Evolutionary conservation across 2,888 invertebrate species (phyloP).

Genomic region (Chydorus sphaericus): DNA sequence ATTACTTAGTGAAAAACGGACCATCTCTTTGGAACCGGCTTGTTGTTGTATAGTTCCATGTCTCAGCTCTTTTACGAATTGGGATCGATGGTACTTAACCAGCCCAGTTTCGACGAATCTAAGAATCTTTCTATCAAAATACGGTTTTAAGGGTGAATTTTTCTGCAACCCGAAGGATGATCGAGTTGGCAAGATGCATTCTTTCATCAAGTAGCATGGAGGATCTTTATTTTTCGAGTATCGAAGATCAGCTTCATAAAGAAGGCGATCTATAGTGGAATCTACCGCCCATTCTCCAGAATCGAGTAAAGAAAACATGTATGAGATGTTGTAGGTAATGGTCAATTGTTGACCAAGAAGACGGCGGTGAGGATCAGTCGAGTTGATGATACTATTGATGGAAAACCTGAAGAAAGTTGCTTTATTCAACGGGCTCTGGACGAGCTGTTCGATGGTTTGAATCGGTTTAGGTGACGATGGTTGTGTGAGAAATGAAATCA

Average conservation of each 20-base stretch:
- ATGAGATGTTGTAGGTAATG: neutral
- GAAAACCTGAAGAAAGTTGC: slow-evolving; percentile 6
- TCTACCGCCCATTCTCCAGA: slow-evolving; percentile 1
- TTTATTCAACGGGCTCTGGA: slow-evolving; percentile 16
- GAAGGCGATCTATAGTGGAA: neutral
- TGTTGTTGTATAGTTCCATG: too few relatives aligned
- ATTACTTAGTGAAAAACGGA: neutral
- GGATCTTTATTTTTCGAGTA: neutral
- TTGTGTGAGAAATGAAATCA: slow-evolving; percentile 22
- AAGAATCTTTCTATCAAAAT: neutral
- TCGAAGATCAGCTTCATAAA: neutral
- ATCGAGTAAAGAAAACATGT: neutral
- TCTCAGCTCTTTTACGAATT: too few relatives aligned
- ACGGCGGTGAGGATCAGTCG: slow-evolving; percentile 8
- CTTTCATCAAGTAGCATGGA: slow-evolving; percentile 4
- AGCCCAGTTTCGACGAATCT: slow-evolving; percentile 9
- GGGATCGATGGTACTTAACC: neutral
- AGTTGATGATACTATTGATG: neutral
- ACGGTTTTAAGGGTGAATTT: neutral
- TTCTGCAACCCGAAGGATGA: slow-evolving; percentile 8
- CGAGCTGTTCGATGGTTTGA: slow-evolving; percentile 17
- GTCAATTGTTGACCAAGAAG: slow-evolving; percentile 8
- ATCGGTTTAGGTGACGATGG: slow-evolving; percentile 15
- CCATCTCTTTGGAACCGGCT: neutral
- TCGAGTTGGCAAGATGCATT: neutral